Evolutionary conservation across 2,113 vertebrate species (phyloP), one percentile per base, ranked within the genome.

Genomic region (Phaethon lepturus): DNA sequence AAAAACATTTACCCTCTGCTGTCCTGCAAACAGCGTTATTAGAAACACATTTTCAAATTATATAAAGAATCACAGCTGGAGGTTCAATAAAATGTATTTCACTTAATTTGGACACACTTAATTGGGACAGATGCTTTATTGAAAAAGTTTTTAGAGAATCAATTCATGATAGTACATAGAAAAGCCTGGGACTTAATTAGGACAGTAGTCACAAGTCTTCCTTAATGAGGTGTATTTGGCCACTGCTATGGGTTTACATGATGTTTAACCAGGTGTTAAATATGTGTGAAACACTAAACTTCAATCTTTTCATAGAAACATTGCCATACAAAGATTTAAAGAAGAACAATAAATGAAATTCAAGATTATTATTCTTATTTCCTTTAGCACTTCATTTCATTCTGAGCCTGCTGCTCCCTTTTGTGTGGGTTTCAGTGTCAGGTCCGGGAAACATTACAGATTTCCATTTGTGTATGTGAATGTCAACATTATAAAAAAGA

Each of bases 181-280:
- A 90, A 90, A 83, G 44, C 82, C 23, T 77, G 42, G 20, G 71
- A 67, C 45, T 88, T 94, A 66, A 76, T 68, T 95, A 83, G 45
- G 79, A 93, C 87, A 90, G 81, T 75, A 91, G 86, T 73, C 42
- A 69, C 45, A 80, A 25, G 16, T 86, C 92, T 90, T 94, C 50
- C 62, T 87, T 82, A 42, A 60, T 64, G 59, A 77, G 44, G 7
- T 75, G 13, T 62, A 63, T 78, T 74, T 91, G 53, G 47, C 77
- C 74, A n/a, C 26, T 87, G 64, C 44, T 52, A 31, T 47, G 38
- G 47, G 15, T 62, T 93, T 90, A 88, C 47, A 29, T 11, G 20
- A 64, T 89, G 38, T 90, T 95, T 93, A 90, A 90, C 28, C 89
- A 82, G 76, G 50, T 87, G 83, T 92, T 95, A 78, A 91, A 92